Base-by-base conservation (phyloP, 1,140 invertebrate species). In the Lordiphosa stackelbergi region DNA sequence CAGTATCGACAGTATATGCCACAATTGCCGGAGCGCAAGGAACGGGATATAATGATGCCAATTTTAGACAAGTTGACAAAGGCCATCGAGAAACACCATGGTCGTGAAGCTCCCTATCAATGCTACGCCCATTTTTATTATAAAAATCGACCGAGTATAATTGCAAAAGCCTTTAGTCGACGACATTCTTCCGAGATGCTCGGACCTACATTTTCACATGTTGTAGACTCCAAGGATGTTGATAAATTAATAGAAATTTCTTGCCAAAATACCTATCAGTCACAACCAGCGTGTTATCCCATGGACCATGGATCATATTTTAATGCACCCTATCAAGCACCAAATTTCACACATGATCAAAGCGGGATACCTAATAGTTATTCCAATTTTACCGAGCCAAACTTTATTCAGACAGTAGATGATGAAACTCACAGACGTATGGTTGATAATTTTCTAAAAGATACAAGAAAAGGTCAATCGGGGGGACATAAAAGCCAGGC, bases 21-120 rank as follows among this genome's bases (percentile, higher is more conserved):
- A 7, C 38, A 70, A 22, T 24, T 85, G 3, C 59, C 69, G 0
- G 59, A 66, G 5, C 28, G 66, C 35, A 65, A 84, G 19, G 45
- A 64, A 0, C 65, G 58, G 41, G 84, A 86, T 54, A 58, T 86
- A 47, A 57, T 86, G 60, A 45, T 59, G 1, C 69, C 60, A 8
- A 65, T 86, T 9, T 59, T 86, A 1, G 64, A 66, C 10, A 85
- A 69, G 22, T 46, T 86, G 4, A 73, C 81, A 3, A 60, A 48
- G 16, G 81, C 85, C 4, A 73, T 87, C 59, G 85, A 87, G 46
- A 65, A 65, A 5, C 73, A 87, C 46, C 85, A 87, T 37, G 85
- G 85, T 6, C 68, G 85, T 0, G 69, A 77, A 43, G 37, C 48
- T 4, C 31, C 81, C 0, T 79, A 73, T 31, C 62, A 64, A 31